A percentile compares a stretch with the other conserved stretches of the same genome.
phyloP scores from a whole-genome alignment of 2,797 vertebrate species.

The Pangasius larnaudii region DNA sequence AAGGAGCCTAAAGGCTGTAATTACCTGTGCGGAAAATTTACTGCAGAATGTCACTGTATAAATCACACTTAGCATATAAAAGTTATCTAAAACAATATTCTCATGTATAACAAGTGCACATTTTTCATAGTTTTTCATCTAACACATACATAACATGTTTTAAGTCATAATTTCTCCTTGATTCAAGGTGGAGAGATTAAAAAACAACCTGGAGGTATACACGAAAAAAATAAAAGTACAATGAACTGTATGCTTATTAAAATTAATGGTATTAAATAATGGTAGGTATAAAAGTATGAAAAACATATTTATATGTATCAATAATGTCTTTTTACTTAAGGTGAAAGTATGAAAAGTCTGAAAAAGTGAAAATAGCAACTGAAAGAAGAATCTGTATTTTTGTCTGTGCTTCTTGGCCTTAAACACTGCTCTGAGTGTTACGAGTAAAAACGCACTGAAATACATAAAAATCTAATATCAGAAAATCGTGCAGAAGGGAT shows the following conservation, averaged over 20 bases:
- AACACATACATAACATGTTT: background rate
- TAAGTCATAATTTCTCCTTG: background rate
- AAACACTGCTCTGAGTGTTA: background rate
- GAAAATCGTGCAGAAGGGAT: constrained; percentile 6
- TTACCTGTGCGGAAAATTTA: background rate
- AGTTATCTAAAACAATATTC: background rate
- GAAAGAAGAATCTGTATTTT: background rate
- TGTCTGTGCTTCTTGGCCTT: background rate
- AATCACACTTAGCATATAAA: background rate
- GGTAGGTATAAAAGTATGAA: background rate
- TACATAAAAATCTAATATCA: background rate
- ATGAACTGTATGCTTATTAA: background rate
- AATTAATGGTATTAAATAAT: background rate
- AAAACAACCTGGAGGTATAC: background rate
- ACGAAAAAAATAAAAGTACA: background rate
- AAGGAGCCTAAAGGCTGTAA: background rate
- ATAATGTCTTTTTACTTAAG: background rate
- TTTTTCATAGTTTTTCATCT: background rate
- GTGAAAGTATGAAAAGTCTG: background rate
- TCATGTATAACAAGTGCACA: background rate
- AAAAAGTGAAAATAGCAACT: background rate
- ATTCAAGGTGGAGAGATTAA: background rate
- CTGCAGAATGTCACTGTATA: background rate
- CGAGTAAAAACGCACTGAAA: background rate
- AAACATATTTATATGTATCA: background rate